Conservation (phyloP, 2,113 vertebrate species). For the Ammodytes dubius region DNA sequence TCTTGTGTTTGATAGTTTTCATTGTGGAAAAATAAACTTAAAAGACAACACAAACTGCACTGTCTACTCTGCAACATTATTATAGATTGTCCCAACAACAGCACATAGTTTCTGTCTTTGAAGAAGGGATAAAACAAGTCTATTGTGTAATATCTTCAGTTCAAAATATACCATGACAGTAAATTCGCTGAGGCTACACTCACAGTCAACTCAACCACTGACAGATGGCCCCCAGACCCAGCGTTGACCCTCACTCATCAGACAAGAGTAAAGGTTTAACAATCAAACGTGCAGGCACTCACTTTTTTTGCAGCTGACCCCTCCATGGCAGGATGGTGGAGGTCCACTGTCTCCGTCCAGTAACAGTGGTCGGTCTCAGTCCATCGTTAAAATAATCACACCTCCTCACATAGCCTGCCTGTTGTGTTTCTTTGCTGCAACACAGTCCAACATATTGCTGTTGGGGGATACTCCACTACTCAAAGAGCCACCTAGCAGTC, state of each 20-base stretch:
- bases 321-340: conserved; percentile 72
- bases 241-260: conserved; percentile 8
- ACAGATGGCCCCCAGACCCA: conserved; percentile 41
- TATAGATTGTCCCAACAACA: neutral
- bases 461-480: conserved; percentile 42
- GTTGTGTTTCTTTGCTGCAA: conserved; percentile 44
- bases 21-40: neutral
- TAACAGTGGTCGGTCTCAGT: conserved; percentile 48
- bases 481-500: conserved; percentile 38
- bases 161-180: neutral
- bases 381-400: conserved; percentile 65
- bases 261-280: neutral
- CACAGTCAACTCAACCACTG: conserved; percentile 24
- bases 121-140: neutral
- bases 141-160: neutral
- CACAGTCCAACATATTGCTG: conserved; percentile 59
- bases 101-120: neutral
- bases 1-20: neutral
- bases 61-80: neutral
- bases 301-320: conserved; percentile 75
- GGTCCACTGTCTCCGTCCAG: conserved; percentile 39
- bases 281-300: conserved; percentile 58
- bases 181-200: neutral
- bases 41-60: neutral
- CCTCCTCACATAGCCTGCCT: conserved; percentile 49